phyloP scores from a whole-genome alignment of 2,888 invertebrate genomes.

The Sceliomorpha sp. region DNA sequence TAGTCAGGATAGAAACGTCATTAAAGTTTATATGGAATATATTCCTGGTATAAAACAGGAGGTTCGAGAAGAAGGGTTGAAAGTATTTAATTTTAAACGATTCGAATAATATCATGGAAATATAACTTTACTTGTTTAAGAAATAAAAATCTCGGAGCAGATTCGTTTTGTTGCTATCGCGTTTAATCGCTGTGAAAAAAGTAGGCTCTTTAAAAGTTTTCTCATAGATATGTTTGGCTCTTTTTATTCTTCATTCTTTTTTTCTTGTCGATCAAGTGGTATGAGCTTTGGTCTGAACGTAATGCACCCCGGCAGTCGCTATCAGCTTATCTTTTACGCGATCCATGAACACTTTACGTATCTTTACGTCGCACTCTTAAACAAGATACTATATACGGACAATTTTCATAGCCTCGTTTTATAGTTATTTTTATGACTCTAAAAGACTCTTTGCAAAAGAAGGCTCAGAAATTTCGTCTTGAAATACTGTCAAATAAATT shows the following conservation, averaged over 20 bases:
- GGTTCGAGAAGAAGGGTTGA: no score
- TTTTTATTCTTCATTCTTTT: not conserved
- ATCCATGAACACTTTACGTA: slow-evolving; percentile 30
- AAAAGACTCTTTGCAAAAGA: slow-evolving; percentile 11
- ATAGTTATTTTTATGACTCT: slow-evolving; percentile 33
- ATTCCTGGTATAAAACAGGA: no score
- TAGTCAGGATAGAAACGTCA: no score
- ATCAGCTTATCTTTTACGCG: slow-evolving; percentile 30
- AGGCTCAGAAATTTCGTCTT: slow-evolving; percentile 23
- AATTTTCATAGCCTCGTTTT: slow-evolving; percentile 39
- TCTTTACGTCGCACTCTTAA: slow-evolving; percentile 24
- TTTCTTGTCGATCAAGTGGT: slow-evolving; percentile 22
- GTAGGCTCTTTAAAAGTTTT: slow-evolving; percentile 12
- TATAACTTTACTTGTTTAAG: slow-evolving; percentile 26
- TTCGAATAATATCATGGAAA: no score
- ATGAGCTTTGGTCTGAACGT: slow-evolving; percentile 10
- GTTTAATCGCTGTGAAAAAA: slow-evolving; percentile 9
- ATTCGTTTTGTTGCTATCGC: slow-evolving; percentile 15
- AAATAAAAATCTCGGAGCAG: slow-evolving; percentile 14
- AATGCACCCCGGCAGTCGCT: slow-evolving; percentile 12
- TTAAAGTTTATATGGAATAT: no score
- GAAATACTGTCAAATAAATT: slow-evolving; percentile 35
- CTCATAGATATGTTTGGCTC: slow-evolving; percentile 2
- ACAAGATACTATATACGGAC: slow-evolving; percentile 33
- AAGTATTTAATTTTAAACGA: no score